Percentiles rank a stretch among this genome's conserved stretches.
Conservation (phyloP, 2,113 vertebrate genomes). For the Hippocampus zosterae region DNA sequence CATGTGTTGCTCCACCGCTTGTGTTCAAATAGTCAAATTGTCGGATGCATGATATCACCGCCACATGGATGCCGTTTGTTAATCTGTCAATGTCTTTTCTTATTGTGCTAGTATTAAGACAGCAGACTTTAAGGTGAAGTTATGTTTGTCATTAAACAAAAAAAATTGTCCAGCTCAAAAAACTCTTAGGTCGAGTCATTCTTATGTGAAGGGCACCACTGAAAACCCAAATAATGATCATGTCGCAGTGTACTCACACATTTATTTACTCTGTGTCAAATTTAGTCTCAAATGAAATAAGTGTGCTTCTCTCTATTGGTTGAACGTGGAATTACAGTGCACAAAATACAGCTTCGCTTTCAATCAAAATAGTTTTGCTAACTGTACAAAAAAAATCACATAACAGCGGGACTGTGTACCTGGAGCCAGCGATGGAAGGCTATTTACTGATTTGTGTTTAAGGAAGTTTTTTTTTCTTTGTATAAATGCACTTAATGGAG, state of each 20-base stretch:
- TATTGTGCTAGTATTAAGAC: background rate
- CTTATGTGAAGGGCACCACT: too few species aligned
- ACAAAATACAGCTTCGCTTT: too few species aligned
- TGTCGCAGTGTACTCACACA: background rate
- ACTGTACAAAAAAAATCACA: too few species aligned
- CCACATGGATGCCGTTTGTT: background rate
- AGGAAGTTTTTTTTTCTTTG: background rate
- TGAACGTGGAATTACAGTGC: too few species aligned
- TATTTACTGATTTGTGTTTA: too few species aligned
- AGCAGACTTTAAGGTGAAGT: background rate
- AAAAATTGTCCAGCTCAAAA: too few species aligned
- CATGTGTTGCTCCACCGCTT: background rate
- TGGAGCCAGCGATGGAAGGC: too few species aligned
- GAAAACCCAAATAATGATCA: background rate
- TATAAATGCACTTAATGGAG: slow-evolving; percentile 11
- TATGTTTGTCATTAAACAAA: background rate
- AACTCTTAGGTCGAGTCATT: background rate
- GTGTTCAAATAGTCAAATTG: background rate
- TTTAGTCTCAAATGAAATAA: too few species aligned
- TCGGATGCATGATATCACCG: background rate
- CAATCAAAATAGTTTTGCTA: too few species aligned
- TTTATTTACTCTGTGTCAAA: background rate
- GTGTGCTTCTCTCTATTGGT: too few species aligned
- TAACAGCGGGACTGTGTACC: too few species aligned
- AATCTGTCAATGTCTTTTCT: background rate